Evolutionary conservation across 2,113 vertebrate species (phyloP).

Genomic region (Oxygymnocypris stewartii): DNA sequence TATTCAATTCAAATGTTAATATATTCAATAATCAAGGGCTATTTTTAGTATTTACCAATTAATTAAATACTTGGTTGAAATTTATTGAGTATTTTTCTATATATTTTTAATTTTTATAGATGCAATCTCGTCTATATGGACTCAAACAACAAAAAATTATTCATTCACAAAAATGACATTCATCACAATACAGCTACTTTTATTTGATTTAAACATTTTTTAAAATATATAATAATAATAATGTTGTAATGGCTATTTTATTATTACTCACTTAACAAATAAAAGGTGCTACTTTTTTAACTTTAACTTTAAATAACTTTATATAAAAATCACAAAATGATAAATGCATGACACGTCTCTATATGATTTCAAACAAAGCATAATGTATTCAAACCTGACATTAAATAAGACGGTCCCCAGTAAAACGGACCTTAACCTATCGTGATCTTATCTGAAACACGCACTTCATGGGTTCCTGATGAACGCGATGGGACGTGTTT

Average conservation of each 20-base stretch:
- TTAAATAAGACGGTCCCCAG: too few relatives aligned
- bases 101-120: too few relatives aligned
- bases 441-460: slow-evolving; percentile 6
- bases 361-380: neutral
- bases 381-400: neutral
- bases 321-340: neutral
- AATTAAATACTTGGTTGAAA: too few relatives aligned
- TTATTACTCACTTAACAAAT: neutral
- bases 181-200: too few relatives aligned
- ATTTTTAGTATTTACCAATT: too few relatives aligned
- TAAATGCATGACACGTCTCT: neutral
- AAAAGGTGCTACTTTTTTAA: neutral
- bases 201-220: too few relatives aligned
- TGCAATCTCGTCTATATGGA: too few relatives aligned
- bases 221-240: neutral
- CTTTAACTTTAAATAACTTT: neutral
- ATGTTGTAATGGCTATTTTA: neutral
- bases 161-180: too few relatives aligned
- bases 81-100: too few relatives aligned
- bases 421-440: neutral
- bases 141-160: too few relatives aligned
- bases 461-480: slow-evolving; percentile 53
- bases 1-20: too few relatives aligned
- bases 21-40: too few relatives aligned
- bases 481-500: slow-evolving; percentile 4